A percentile compares a stretch with the other conserved stretches of the same genome.
These are phyloP conservation scores for Diabrotica virgifera DNA, from an alignment of 1,140 invertebrate genomes.

Conservation along the genomic window DNA sequence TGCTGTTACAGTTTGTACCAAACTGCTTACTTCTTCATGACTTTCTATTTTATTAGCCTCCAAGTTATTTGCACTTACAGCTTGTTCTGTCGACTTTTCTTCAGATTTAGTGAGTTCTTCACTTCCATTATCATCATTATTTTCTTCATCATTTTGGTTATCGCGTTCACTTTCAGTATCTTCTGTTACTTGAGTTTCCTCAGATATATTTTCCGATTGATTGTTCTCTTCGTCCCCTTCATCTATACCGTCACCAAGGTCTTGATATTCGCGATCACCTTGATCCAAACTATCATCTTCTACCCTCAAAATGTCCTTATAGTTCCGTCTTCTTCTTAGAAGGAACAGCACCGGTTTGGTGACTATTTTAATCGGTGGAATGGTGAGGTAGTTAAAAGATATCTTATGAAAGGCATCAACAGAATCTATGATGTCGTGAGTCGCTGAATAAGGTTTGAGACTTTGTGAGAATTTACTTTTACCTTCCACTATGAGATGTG, in stretches of 20 bases:
- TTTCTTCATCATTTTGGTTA: constrained; percentile 1
- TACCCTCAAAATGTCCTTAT: constrained; percentile 38
- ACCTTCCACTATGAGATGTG: constrained; percentile 77
- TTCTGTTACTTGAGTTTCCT: constrained; percentile 4
- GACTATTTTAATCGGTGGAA: constrained; percentile 76
- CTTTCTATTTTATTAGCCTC: too few species aligned
- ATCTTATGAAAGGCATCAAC: constrained; percentile 80
- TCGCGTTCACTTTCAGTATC: not conserved
- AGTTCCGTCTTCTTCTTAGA: constrained; percentile 57
- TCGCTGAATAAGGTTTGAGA: constrained; percentile 66
- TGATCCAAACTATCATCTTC: constrained; percentile 1
- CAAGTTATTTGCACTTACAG: too few species aligned
- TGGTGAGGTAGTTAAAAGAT: constrained; percentile 70
- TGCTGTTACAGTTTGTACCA: too few species aligned
- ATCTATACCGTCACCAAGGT: too few species aligned
- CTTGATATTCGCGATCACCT: too few species aligned
- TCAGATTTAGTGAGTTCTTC: not conserved
- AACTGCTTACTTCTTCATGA: too few species aligned
- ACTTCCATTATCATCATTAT: not conserved
- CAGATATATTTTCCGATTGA: not conserved
- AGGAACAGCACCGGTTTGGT: constrained; percentile 77
- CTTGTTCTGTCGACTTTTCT: too few species aligned
- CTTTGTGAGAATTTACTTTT: constrained; percentile 76
- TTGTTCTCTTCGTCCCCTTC: not conserved
- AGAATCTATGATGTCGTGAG: constrained; percentile 70